Conservation (phyloP, 1,140 invertebrate genomes). For the Phenacoccus solenopsis region DNA sequence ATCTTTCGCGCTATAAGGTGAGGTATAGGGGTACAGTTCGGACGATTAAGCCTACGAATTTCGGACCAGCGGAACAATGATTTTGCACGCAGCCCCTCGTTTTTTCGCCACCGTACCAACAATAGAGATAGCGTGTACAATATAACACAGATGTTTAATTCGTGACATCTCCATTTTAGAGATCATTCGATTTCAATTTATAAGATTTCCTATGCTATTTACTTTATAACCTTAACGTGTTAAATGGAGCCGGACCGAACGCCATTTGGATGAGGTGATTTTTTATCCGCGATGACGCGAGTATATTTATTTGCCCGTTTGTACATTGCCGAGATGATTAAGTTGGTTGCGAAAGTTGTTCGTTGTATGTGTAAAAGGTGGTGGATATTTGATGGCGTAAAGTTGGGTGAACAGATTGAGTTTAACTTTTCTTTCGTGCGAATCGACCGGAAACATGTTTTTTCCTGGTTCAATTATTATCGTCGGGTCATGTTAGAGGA, state of each 20-base stretch:
- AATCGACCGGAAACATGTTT: too few species aligned
- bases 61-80: neutral
- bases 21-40: neutral
- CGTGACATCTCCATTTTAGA: slow-evolving; percentile 10
- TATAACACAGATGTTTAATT: slow-evolving; percentile 13
- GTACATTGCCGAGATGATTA: neutral
- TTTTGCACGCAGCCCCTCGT: neutral
- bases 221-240: slow-evolving; percentile 7
- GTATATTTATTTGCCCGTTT: neutral
- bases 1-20: neutral
- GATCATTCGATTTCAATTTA: slow-evolving; percentile 16
- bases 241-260: neutral
- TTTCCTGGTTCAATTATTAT: too few species aligned
- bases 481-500: too few species aligned
- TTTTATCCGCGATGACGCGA: neutral
- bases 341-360: neutral
- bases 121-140: slow-evolving; percentile 5
- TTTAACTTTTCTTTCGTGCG: too few species aligned
- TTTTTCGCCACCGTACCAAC: neutral
- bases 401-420: too few species aligned
- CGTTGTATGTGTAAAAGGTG: too few species aligned
- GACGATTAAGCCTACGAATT: slow-evolving; percentile 8
- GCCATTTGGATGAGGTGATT: neutral
- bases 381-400: too few species aligned
- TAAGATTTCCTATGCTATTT: slow-evolving; percentile 10